Evolutionary conservation across 2,113 vertebrate species (phyloP).

Genomic region (Pao palembangensis): DNA sequence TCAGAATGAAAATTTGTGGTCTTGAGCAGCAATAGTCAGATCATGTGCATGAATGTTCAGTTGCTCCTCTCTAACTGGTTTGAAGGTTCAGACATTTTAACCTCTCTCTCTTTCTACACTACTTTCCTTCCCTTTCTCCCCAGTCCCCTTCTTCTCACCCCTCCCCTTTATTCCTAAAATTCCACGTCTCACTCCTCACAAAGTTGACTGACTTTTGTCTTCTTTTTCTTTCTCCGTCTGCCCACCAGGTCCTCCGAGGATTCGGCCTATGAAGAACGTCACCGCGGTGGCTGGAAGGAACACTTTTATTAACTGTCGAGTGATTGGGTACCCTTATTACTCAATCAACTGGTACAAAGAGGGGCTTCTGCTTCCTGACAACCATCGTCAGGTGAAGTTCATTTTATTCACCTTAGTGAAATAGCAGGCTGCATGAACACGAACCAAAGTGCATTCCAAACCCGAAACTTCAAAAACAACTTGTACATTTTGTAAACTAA

Average conservation of each 20-base stretch:
- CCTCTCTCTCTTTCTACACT: constrained; percentile 30
- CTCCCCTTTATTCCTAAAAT: constrained; percentile 60
- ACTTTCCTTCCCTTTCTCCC: constrained; percentile 31
- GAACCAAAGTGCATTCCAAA: too few relatives aligned
- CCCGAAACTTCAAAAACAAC: too few relatives aligned
- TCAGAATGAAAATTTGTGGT: too few relatives aligned
- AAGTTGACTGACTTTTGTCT: constrained; percentile 55
- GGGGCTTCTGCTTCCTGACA: constrained; percentile 89
- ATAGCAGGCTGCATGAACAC: too few relatives aligned
- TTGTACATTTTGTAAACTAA: too few relatives aligned
- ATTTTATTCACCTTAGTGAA: not conserved
- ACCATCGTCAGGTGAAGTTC: constrained; percentile 86
- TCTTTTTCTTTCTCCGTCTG: constrained; percentile 24
- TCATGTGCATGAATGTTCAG: not conserved
- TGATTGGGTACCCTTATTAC: constrained; percentile 98
- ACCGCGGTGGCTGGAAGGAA: constrained; percentile 95
- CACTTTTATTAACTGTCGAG: constrained; percentile 96
- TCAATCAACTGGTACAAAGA: constrained; percentile 99
- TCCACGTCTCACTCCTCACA: constrained; percentile 52
- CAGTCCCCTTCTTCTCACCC: constrained; percentile 31
- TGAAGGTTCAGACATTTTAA: constrained; percentile 16
- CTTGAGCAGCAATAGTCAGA: not conserved
- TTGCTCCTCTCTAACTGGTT: not conserved
- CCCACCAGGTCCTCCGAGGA: constrained; percentile 87
- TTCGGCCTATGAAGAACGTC: constrained; percentile 96